These are phyloP conservation scores for Oncorhynchus keta DNA, from an alignment of 2,113 vertebrate genomes.

Conservation along the genomic window DNA sequence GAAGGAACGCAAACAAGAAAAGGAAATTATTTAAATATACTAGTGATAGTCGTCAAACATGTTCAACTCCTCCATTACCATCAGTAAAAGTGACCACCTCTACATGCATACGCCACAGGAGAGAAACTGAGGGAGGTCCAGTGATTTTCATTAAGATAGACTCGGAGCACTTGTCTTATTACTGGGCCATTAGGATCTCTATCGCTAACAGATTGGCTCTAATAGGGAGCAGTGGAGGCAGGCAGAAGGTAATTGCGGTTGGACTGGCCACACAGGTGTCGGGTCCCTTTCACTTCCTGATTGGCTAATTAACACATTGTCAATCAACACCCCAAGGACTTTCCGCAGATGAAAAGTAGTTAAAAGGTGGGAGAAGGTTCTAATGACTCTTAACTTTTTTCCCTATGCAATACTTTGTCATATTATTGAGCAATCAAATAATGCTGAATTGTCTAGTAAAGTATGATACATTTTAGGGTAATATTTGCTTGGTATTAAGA, in stretches of 20 bases:
- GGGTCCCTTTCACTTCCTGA: slow-evolving; percentile 24
- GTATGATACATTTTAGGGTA: too few species aligned
- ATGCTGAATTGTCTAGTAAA: too few species aligned
- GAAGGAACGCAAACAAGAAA: too few species aligned
- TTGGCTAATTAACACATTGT: slow-evolving; percentile 35
- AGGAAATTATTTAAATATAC: too few species aligned
- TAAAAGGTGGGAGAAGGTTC: slow-evolving; percentile 6
- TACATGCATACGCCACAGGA: neutral
- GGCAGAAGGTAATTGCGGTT: slow-evolving; percentile 30
- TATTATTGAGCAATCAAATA: neutral
- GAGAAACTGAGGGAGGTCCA: slow-evolving; percentile 5
- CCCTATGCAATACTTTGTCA: neutral
- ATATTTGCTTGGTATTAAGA: too few species aligned
- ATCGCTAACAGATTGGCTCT: slow-evolving; percentile 38
- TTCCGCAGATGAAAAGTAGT: neutral
- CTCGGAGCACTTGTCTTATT: slow-evolving; percentile 42
- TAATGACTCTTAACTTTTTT: slow-evolving; percentile 8
- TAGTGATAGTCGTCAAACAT: too few species aligned
- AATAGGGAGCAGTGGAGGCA: slow-evolving; percentile 32
- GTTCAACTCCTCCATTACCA: neutral
- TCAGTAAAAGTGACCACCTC: neutral
- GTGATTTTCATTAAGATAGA: slow-evolving; percentile 52
- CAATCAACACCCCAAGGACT: slow-evolving; percentile 6
- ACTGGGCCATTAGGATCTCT: slow-evolving; percentile 42
- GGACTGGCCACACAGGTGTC: slow-evolving; percentile 37